Percentiles rank a stretch among this genome's conserved stretches.
These are phyloP conservation scores for Melinaea marsaeus DNA, from an alignment of 2,888 invertebrate species.

Conservation along the genomic window DNA sequence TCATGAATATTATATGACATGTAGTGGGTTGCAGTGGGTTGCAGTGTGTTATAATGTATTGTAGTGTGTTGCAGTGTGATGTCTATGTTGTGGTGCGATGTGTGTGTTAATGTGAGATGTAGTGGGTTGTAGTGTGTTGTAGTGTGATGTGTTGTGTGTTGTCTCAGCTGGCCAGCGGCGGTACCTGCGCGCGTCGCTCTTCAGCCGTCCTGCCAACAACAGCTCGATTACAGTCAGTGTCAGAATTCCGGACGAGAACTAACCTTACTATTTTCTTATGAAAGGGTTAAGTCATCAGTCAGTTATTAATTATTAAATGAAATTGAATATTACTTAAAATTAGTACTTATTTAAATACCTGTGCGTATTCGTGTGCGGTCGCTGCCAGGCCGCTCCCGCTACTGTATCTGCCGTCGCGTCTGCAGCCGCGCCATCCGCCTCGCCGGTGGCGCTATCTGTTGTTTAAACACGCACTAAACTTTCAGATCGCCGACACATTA, in stretches of 20 bases:
- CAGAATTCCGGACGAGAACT: too few relatives aligned
- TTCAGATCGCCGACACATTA: constrained; percentile 10
- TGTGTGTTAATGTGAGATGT: too few relatives aligned
- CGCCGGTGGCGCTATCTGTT: constrained; percentile 10
- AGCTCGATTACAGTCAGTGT: constrained; percentile 1
- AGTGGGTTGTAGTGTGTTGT: neutral
- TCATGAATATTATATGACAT: too few relatives aligned
- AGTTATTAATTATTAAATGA: too few relatives aligned
- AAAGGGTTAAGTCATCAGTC: too few relatives aligned
- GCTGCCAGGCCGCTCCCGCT: neutral
- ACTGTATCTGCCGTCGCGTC: constrained; percentile 4
- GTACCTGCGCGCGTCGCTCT: constrained; percentile 27
- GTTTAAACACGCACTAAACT: neutral
- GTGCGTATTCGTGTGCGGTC: neutral
- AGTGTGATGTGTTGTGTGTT: neutral
- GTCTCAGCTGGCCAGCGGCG: constrained; percentile 16
- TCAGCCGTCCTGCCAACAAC: constrained; percentile 21
- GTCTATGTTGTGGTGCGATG: too few relatives aligned
- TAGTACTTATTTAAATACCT: too few relatives aligned
- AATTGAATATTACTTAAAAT: too few relatives aligned
- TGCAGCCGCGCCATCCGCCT: constrained; percentile 15
- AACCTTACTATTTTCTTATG: too few relatives aligned
- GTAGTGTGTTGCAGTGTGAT: too few relatives aligned
- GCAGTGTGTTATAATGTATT: too few relatives aligned
- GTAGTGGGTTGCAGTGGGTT: too few relatives aligned